Conservation (phyloP, 37 sponge, comb jelly and placozoan species). For the Lycopodina hypogea region DNA sequence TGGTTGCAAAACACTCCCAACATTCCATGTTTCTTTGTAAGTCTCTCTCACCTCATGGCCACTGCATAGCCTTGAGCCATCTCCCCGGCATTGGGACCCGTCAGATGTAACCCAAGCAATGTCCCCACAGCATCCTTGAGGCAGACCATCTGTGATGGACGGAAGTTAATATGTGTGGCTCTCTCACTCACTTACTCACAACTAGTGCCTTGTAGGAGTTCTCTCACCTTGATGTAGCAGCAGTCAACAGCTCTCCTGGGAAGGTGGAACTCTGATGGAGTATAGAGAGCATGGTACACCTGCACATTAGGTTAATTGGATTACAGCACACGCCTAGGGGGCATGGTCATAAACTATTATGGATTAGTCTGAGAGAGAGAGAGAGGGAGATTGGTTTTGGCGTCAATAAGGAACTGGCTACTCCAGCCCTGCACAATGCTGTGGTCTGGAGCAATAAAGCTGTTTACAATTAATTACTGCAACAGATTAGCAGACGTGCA, state of each 20-base stretch:
- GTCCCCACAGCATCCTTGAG: constrained; percentile 38
- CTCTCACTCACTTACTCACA: neutral
- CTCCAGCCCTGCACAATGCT: no score
- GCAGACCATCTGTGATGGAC: constrained; percentile 52
- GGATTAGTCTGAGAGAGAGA: no score
- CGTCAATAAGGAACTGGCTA: no score
- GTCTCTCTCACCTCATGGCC: constrained; percentile 59
- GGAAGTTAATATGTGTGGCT: no score
- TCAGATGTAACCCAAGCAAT: constrained; percentile 84
- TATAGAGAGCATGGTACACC: constrained; percentile 75
- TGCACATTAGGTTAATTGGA: neutral
- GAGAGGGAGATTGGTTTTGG: no score
- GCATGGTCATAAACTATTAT: no score
- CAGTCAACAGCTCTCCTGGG: constrained; percentile 28
- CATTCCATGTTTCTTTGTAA: no score
- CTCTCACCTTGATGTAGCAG: constrained; percentile 69
- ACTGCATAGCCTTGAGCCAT: constrained; percentile 81
- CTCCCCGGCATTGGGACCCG: constrained; percentile 93
- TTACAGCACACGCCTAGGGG: no score
- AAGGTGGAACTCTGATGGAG: constrained; percentile 65
- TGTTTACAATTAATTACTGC: no score
- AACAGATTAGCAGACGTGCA: no score
- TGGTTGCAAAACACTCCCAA: no score
- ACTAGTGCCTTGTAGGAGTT: neutral
- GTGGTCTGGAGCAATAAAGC: no score